These are phyloP conservation scores for Therioaphis trifolii DNA, from an alignment of 2,888 invertebrate species.

Conservation along the genomic window DNA sequence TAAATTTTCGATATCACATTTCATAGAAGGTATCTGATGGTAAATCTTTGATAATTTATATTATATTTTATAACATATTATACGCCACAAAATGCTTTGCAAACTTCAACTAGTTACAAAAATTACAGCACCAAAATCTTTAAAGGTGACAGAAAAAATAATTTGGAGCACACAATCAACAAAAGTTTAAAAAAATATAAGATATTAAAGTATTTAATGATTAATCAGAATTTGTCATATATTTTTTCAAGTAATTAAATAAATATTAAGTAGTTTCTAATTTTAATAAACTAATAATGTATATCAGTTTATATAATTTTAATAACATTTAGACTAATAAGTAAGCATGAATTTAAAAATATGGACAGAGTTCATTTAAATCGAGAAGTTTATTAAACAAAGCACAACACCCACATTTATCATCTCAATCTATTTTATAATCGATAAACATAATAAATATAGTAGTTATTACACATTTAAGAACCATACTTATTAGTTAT, in stretches of 20 bases:
- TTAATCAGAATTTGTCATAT: too few species aligned
- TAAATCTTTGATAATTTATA: conserved; percentile 21
- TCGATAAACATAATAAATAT: too few species aligned
- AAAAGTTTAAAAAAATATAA: background rate
- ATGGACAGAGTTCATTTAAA: conserved; percentile 30
- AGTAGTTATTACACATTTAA: too few species aligned
- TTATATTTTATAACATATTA: background rate
- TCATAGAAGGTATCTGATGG: background rate
- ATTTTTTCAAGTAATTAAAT: too few species aligned
- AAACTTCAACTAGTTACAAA: conserved; percentile 1
- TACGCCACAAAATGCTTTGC: too few species aligned
- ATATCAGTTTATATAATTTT: background rate
- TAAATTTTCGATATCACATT: conserved; percentile 23
- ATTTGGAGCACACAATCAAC: background rate
- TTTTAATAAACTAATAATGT: background rate
- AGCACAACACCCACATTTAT: conserved; percentile 7
- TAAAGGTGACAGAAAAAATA: too few species aligned
- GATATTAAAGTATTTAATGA: background rate
- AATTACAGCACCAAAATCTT: too few species aligned
- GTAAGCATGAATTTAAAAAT: background rate
- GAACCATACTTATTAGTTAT: too few species aligned
- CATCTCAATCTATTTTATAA: background rate
- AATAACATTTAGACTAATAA: conserved; percentile 27
- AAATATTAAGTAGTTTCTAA: too few species aligned
- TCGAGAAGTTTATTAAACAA: conserved; percentile 5